Evolutionary conservation across 1,140 invertebrate genomes (phyloP).

Genomic region (Colletes gigas): DNA sequence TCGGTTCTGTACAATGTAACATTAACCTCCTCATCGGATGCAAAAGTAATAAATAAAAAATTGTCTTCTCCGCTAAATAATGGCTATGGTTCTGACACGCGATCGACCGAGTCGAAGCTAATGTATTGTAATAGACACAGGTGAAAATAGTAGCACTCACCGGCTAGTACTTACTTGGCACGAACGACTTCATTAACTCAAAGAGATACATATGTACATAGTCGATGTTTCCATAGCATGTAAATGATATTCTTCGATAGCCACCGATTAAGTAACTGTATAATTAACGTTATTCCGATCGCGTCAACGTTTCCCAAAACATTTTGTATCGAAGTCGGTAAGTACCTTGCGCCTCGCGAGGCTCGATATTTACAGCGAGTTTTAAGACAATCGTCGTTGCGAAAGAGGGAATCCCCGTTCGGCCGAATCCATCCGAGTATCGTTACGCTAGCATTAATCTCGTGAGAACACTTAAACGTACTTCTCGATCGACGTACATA

Average conservation of each 20-base stretch:
- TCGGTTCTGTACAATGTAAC: too few relatives aligned
- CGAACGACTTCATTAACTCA: background rate
- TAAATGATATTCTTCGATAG: background rate
- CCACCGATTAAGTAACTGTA: background rate
- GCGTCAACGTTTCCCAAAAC: background rate
- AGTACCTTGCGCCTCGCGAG: background rate
- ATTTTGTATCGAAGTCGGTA: background rate
- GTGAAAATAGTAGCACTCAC: background rate
- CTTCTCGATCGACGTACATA: slow-evolving; percentile 9
- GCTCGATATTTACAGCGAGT: slow-evolving; percentile 41
- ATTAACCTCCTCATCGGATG: too few relatives aligned
- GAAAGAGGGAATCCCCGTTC: slow-evolving; percentile 19
- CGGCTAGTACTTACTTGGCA: too few relatives aligned
- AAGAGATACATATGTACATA: too few relatives aligned
- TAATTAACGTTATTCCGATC: background rate
- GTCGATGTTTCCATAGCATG: background rate
- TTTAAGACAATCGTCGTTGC: slow-evolving; percentile 35
- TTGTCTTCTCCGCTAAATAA: too few relatives aligned
- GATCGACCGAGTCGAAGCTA: background rate
- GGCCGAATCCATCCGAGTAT: slow-evolving; percentile 22
- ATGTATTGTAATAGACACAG: background rate
- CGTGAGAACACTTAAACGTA: slow-evolving; percentile 23
- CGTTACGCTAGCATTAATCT: slow-evolving; percentile 50
- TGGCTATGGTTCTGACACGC: background rate
- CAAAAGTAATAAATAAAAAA: too few relatives aligned